Conservation (phyloP, 2,797 vertebrate species). For the Coendou prehensilis region DNA sequence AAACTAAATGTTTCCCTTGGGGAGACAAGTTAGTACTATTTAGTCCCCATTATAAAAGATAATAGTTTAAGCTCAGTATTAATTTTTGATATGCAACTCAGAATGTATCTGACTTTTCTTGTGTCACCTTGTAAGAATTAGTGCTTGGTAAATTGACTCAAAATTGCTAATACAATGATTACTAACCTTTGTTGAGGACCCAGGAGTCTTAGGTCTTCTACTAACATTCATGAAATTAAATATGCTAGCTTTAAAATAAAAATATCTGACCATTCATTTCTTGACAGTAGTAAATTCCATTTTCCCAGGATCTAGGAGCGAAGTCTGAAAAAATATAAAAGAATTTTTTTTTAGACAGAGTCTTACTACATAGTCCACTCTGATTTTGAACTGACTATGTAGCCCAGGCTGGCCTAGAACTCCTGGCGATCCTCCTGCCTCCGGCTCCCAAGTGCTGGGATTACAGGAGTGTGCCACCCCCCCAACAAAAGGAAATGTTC, state of each 20-base stretch:
- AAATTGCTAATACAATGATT: background rate
- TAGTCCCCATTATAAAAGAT: background rate
- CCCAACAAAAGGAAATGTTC: background rate
- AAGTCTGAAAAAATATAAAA: background rate
- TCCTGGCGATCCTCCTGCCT: background rate
- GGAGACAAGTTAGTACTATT: background rate
- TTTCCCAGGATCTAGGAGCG: background rate
- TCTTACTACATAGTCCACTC: background rate
- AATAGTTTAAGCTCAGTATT: background rate
- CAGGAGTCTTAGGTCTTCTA: background rate
- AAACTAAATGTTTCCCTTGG: background rate
- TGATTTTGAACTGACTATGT: background rate
- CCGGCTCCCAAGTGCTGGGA: background rate
- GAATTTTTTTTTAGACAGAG: background rate
- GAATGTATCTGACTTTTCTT: background rate
- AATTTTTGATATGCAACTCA: background rate
- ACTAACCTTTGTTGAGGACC: background rate
- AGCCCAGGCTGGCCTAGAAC: background rate
- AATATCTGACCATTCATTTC: background rate
- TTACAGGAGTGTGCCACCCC: background rate
- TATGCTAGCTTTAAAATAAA: background rate
- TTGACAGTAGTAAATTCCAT: background rate
- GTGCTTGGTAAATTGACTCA: background rate
- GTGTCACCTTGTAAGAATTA: background rate
- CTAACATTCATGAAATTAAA: background rate